phyloP scores from a whole-genome alignment of 35 echinoderm and acorn worm species.

The Ptychodera flava region DNA sequence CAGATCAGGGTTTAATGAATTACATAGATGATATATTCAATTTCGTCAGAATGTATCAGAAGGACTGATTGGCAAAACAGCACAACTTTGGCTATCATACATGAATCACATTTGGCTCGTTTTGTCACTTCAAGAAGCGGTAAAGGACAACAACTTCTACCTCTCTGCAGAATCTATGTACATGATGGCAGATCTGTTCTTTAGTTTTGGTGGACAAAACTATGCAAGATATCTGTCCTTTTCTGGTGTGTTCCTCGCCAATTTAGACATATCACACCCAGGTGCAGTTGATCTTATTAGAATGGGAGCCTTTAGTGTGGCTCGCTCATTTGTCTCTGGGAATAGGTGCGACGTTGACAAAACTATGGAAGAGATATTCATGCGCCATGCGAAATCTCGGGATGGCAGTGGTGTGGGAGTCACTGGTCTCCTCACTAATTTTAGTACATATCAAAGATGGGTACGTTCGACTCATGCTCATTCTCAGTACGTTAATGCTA shows the following conservation, averaged over 20 bases:
- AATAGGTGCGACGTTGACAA: slow-evolving; percentile 65
- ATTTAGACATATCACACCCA: slow-evolving; percentile 44
- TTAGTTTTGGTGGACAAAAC: slow-evolving; percentile 45
- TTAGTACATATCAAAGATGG: slow-evolving; percentile 49
- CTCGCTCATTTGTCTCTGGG: slow-evolving; percentile 55
- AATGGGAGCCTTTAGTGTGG: slow-evolving; percentile 45
- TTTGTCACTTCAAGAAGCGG: too few species aligned
- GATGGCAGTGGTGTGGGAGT: slow-evolving; percentile 42
- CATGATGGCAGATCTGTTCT: slow-evolving; percentile 53
- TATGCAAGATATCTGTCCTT: slow-evolving; percentile 33
- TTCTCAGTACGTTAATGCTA: slow-evolving; percentile 24
- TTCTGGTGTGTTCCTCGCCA: slow-evolving; percentile 36
- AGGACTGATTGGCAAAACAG: slow-evolving; percentile 49
- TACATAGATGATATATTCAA: neutral
- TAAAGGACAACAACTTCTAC: slow-evolving; percentile 54
- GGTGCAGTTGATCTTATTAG: slow-evolving; percentile 34
- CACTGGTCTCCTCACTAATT: slow-evolving; percentile 42
- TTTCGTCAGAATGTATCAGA: neutral
- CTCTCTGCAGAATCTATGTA: slow-evolving; percentile 32
- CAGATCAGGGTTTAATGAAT: neutral
- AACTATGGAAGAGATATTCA: slow-evolving; percentile 78
- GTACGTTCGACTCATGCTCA: slow-evolving; percentile 28
- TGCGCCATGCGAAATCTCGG: slow-evolving; percentile 46
- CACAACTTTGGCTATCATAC: slow-evolving; percentile 47
- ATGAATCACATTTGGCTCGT: too few species aligned